Conservation (phyloP, 2,113 vertebrate genomes). For the Kobus ellipsiprymnus region DNA sequence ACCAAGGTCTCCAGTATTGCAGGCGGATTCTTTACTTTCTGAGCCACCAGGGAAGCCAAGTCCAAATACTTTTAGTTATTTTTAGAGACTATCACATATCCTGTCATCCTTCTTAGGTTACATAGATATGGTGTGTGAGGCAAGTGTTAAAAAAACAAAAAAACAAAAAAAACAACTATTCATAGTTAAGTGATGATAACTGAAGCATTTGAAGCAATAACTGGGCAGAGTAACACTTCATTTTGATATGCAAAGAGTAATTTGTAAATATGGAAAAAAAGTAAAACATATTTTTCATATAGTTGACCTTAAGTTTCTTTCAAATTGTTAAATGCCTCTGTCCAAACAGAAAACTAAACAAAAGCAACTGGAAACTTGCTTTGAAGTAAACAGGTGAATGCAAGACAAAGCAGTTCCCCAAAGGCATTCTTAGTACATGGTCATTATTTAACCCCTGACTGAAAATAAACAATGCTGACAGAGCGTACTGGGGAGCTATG, state of each 20-base stretch:
- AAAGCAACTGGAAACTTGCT: constrained; percentile 75
- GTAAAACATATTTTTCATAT: constrained; percentile 29
- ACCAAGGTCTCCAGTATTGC: not conserved
- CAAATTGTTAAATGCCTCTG: constrained; percentile 75
- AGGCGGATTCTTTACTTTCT: not conserved
- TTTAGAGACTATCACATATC: not conserved
- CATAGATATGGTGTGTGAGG: not conserved
- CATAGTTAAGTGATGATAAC: not conserved
- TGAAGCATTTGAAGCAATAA: not conserved
- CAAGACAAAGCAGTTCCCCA: constrained; percentile 75
- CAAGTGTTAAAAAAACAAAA: not conserved
- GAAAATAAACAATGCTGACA: constrained; percentile 80
- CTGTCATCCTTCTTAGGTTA: not conserved
- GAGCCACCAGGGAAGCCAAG: not conserved
- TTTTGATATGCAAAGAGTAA: not conserved
- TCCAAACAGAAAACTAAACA: constrained; percentile 72
- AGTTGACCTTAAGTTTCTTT: constrained; percentile 65
- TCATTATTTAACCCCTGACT: constrained; percentile 79
- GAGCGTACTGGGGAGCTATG: constrained; percentile 71
- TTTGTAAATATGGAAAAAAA: constrained; percentile 50
- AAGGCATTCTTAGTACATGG: constrained; percentile 76
- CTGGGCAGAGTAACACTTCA: not conserved
- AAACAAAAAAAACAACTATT: not conserved
- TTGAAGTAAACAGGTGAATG: constrained; percentile 76
- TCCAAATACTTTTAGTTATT: not conserved